A percentile compares a stretch with the other conserved stretches of the same genome.
Conservation (phyloP, 2,113 vertebrate species). For the Mirza zaza region DNA sequence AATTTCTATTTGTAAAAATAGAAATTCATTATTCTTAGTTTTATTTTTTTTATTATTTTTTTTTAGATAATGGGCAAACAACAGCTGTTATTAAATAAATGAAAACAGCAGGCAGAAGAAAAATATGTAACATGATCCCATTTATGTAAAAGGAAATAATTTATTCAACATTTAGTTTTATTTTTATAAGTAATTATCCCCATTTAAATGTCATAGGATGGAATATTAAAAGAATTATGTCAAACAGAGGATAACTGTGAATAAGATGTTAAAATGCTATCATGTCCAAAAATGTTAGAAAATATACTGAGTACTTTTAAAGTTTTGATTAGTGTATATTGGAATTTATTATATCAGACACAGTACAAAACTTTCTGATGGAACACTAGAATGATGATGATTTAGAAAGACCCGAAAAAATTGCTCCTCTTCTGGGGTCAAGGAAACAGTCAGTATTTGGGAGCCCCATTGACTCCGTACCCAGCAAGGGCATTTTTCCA, state of each 20-base stretch:
- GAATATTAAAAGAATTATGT: neutral
- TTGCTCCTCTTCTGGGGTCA: accelerated
- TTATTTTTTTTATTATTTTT: no score
- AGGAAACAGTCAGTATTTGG: neutral
- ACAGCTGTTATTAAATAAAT: neutral
- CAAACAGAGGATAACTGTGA: neutral
- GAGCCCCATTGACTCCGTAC: accelerated
- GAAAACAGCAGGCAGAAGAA: neutral
- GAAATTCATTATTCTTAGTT: neutral
- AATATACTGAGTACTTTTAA: neutral
- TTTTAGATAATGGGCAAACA: neutral
- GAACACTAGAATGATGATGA: neutral
- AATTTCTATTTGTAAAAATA: neutral
- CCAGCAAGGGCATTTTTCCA: neutral
- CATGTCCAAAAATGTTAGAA: neutral
- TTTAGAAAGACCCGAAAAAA: neutral
- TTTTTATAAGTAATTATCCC: neutral
- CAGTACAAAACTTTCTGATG: neutral
- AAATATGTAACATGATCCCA: neutral
- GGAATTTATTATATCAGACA: neutral
- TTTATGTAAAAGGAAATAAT: neutral
- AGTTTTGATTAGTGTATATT: neutral
- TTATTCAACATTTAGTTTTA: neutral
- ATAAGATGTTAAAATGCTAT: neutral
- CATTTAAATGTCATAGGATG: neutral